Base-by-base conservation (phyloP, 2,888 invertebrate genomes). In the Limenitis camilla region DNA sequence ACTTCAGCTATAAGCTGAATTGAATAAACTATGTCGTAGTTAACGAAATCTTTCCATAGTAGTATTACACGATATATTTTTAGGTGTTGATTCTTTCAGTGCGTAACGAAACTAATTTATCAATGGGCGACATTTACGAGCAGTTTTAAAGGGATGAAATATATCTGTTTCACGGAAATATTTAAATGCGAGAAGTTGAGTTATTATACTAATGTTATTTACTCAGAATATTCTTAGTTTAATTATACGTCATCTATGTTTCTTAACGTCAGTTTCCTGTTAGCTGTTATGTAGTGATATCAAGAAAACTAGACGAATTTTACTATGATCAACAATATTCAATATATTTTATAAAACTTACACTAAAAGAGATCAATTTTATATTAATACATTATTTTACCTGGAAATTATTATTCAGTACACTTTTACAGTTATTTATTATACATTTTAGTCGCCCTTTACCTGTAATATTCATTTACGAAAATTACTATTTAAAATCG, bases 181-280 rank as follows among this genome's bases (percentile, higher is more conserved):
- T 44, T 49, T 43, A 19, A 35, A 53, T 33, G 43, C 39, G 32
- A 33, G 42, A 43, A 43, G 35, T 39, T 43, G 31, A 9, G 33
- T 43, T 42, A 44, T 43, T 30, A 32, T 33, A 50, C 29, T 33
- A 43, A 49, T 48, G 42, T 36, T 44, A 38, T 47, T 47, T 46
- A 53, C 48, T 33, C 7, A 30, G 43, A 53, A 44, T 49, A 49
- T 44, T 53, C 49, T 53, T 44, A 50, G 32, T 50, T 49, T 49
- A 49, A 49, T 42, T 40, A 39, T 44, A 29, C 39, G 44, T 50
- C 49, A 39, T 10, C 38, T 41, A 29, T 38, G 19, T 19, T 3
- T 19, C 1, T n/a, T 3, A 7, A 35, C 36, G 35, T 36, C 36
- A 10, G 45, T 49, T 49, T 49, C 49, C 49, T 49, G 49, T 49